Base-by-base conservation (phyloP, 2,797 vertebrate genomes). In the Phataginus tetradactyla region DNA sequence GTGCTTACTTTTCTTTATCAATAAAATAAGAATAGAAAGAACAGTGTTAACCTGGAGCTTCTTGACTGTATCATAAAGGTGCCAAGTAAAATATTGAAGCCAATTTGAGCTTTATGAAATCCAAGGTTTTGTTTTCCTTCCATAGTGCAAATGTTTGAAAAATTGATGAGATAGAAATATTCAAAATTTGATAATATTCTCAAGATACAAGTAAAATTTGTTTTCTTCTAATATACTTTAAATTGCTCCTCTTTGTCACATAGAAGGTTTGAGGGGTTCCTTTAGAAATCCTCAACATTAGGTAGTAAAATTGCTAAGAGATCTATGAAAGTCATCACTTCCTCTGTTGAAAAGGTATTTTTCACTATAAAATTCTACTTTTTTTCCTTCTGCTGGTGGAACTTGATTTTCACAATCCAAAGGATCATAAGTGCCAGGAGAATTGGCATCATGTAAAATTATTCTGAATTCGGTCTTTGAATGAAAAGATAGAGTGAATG, bases 1-100 rank as follows among this genome's bases (percentile, higher is more conserved):
- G 34, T 49, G 75, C 17, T 85, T 88, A 87, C 29, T 6, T 86
- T 91, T 90, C 23, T 2, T 85, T 51, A 88, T 90, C 51, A 96
- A 86, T 77, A 85, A 90, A 94, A 83, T 94, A 68, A 95, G 39
- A 89, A 66, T 23, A 87, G 18, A 90, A 45, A 87, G 18, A 90
- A 45, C 10, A 77, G n/a, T 86, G 20, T 53, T 90, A 77, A 77
- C 71, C 10, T 15, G 2, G 7, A 96, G n/a, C 0, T 90, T 88
- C 51, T 81, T 78, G 37, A 69, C 53, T 85, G 8, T 87, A n/a
- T 94, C 21, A 55, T 68, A 39, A 59, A 93, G 79, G 0, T 85
- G 17, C 6, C 34, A 20, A 72, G 4, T 85, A 87, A 93, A 96
- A 61, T 87, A 29, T 3, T 74, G 21, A 75, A 92, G 21, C 4